Evolutionary conservation across 2,888 invertebrate genomes (phyloP).

Genomic region (Papilio protenor): DNA sequence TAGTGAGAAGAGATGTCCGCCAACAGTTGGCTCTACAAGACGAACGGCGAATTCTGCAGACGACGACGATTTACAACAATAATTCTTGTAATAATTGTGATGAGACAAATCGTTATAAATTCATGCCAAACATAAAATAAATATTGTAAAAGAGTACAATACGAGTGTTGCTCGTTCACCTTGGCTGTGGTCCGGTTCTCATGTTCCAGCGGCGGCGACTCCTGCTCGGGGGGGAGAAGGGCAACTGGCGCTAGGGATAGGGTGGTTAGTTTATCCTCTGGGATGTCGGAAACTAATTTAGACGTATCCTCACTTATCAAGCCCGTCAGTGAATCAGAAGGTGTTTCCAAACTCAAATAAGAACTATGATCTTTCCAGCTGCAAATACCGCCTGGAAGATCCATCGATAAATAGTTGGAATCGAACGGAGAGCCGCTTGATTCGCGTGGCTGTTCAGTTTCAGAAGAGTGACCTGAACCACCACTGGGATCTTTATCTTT

Average conservation of each 20-base stretch:
- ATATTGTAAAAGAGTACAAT: slow-evolving; percentile 81
- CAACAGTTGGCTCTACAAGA: slow-evolving; percentile 81
- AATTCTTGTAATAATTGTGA: slow-evolving; percentile 75
- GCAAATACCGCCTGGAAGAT: slow-evolving; percentile 91
- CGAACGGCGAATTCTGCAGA: slow-evolving; percentile 73
- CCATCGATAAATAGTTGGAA: slow-evolving; percentile 88
- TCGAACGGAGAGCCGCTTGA: slow-evolving; percentile 66
- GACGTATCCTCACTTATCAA: slow-evolving; percentile 55
- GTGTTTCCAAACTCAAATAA: slow-evolving; percentile 86
- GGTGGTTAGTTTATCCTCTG: slow-evolving; percentile 82
- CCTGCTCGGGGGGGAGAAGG: slow-evolving; percentile 76
- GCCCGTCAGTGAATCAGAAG: slow-evolving; percentile 60
- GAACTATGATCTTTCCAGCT: slow-evolving; percentile 93
- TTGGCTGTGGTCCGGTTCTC: slow-evolving; percentile 71
- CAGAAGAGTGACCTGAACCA: slow-evolving; percentile 82
- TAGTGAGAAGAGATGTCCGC: slow-evolving; percentile 56
- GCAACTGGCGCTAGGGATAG: slow-evolving; percentile 73
- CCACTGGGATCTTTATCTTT: slow-evolving; percentile 86
- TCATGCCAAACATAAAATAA: slow-evolving; percentile 83
- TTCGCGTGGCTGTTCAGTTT: slow-evolving; percentile 62
- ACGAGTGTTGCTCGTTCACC: slow-evolving; percentile 82
- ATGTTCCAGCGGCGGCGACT: slow-evolving; percentile 62
- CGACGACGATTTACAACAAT: slow-evolving; percentile 73
- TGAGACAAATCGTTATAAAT: slow-evolving; percentile 79
- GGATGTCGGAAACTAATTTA: slow-evolving; percentile 58